Conservation (phyloP, 2,113 vertebrate genomes). For the Kryptolebias marmoratus region DNA sequence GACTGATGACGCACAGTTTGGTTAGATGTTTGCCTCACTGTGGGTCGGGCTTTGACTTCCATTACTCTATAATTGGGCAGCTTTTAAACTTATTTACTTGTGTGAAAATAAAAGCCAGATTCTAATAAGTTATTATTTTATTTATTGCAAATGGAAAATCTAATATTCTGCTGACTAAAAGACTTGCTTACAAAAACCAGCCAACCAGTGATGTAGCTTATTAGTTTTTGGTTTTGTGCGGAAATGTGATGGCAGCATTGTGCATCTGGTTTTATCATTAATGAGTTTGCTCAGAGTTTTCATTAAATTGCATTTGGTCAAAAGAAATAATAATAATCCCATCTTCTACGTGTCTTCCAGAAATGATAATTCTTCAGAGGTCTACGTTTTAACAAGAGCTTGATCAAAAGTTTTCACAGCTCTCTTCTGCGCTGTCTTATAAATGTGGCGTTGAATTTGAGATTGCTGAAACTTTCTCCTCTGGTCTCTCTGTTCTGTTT, state of each 20-base stretch:
- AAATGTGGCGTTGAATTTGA: background rate
- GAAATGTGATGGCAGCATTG: background rate
- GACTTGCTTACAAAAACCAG: background rate
- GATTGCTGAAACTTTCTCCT: background rate
- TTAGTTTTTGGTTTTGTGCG: background rate
- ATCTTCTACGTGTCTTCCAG: too few species aligned
- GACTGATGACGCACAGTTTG: constrained; percentile 35
- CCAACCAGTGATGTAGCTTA: background rate
- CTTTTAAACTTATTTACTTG: constrained; percentile 14
- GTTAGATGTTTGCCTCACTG: constrained; percentile 16
- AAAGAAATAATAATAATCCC: too few species aligned
- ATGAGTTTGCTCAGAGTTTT: background rate
- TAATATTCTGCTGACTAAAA: background rate
- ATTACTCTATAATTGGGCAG: constrained; percentile 3
- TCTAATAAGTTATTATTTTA: background rate
- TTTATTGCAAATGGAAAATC: background rate
- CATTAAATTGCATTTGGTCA: too few species aligned
- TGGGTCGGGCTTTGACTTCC: constrained; percentile 7
- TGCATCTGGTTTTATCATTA: background rate
- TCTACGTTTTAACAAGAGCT: background rate
- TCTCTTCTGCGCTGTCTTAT: background rate
- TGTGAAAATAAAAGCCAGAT: background rate
- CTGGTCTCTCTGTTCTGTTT: constrained; percentile 1
- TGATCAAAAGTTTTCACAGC: background rate
- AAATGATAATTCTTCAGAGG: too few species aligned